phyloP scores from a whole-genome alignment of 2,797 vertebrate species.

The Caiman crocodilus region DNA sequence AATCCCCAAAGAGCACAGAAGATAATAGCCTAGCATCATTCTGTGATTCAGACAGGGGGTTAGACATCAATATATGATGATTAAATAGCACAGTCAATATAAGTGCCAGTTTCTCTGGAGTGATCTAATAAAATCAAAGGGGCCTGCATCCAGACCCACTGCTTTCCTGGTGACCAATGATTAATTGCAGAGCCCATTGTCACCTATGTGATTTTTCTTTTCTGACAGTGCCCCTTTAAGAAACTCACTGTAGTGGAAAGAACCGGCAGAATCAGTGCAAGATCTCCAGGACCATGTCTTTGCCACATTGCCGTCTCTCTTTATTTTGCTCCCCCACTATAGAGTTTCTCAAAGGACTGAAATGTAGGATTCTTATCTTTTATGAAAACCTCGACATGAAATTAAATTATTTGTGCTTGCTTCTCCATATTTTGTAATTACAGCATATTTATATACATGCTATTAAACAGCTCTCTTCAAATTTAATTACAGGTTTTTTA shows the following conservation, averaged over 20 bases:
- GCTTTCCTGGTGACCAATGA: background rate
- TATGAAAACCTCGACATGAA: slow-evolving; percentile 26
- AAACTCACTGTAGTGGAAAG: slow-evolving; percentile 4
- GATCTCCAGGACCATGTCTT: slow-evolving; percentile 35
- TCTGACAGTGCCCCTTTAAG: slow-evolving; percentile 47
- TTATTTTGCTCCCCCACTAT: background rate
- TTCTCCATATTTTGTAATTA: slow-evolving; percentile 39
- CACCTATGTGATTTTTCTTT: slow-evolving; percentile 60
- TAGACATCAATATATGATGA: background rate
- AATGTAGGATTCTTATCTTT: slow-evolving; percentile 11
- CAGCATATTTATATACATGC: background rate
- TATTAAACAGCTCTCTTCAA: background rate
- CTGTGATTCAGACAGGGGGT: background rate
- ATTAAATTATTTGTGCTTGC: slow-evolving; percentile 9
- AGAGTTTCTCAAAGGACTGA: slow-evolving; percentile 22
- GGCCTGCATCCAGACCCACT: slow-evolving; percentile 33
- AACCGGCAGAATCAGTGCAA: background rate
- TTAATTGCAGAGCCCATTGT: slow-evolving; percentile 25
- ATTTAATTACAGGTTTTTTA: slow-evolving; percentile 19
- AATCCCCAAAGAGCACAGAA: no score
- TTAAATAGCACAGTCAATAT: slow-evolving; percentile 12
- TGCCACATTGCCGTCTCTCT: slow-evolving; percentile 5
- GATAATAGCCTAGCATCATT: background rate
- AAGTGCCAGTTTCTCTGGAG: background rate
- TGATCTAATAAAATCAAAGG: slow-evolving; percentile 51